Conservation (phyloP, 2,888 invertebrate genomes). For the Halocaridina rubra region DNA sequence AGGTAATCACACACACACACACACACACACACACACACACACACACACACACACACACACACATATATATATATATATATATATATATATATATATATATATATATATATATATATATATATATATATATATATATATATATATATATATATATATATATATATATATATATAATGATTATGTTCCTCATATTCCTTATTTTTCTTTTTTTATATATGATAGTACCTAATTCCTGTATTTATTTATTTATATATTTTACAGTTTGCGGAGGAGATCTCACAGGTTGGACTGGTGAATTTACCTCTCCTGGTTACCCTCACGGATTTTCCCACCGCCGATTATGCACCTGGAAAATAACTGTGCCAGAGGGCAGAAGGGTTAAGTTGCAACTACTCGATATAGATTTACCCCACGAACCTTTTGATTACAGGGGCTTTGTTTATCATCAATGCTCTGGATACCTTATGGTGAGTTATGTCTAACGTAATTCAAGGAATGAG, state of each 20-base stretch:
- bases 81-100: not conserved
- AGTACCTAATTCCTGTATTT: no score
- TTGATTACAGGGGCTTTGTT: not conserved
- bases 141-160: slow-evolving; percentile 18
- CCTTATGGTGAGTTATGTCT: not conserved
- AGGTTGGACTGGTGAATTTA: slow-evolving; percentile 76
- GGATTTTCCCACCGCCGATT: slow-evolving; percentile 69
- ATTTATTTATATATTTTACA: slow-evolving; percentile 66
- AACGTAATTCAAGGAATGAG: no score
- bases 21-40: not conserved
- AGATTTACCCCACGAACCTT: slow-evolving; percentile 67
- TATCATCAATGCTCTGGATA: not conserved
- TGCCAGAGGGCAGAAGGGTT: slow-evolving; percentile 76
- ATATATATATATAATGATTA: slow-evolving; percentile 35
- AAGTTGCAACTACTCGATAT: slow-evolving; percentile 75
- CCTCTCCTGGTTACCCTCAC: slow-evolving; percentile 79
- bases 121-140: not conserved
- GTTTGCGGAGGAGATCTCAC: slow-evolving; percentile 78
- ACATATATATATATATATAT: not conserved
- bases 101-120: not conserved
- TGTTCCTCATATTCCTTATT: no score
- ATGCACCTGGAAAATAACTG: slow-evolving; percentile 80
- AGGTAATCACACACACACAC: not conserved
- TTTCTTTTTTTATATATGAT: no score
- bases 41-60: not conserved